Percentiles rank a stretch among this genome's conserved stretches.
These are phyloP conservation scores for Sapayoa aenigma DNA, from an alignment of 2,113 vertebrate genomes.

Conservation along the genomic window DNA sequence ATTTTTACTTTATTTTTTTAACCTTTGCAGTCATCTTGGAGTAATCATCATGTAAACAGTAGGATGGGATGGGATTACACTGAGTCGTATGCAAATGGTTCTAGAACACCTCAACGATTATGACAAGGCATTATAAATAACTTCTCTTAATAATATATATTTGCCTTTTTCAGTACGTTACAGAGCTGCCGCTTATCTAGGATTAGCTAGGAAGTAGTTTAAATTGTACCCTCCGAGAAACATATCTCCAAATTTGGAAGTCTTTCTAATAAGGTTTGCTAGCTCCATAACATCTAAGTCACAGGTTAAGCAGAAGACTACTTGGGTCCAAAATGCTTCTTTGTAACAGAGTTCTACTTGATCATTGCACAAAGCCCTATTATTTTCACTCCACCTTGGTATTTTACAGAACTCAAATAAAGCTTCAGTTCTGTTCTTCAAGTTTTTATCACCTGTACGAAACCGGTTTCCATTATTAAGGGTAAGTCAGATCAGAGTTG, in stretches of 20 bases:
- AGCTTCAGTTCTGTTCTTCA: constrained; percentile 70
- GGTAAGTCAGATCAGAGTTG: constrained; percentile 53
- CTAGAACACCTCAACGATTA: constrained; percentile 79
- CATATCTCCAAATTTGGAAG: constrained; percentile 50
- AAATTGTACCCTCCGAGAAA: constrained; percentile 63
- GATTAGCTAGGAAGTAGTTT: constrained; percentile 76
- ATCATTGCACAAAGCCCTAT: constrained; percentile 78
- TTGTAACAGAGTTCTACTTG: constrained; percentile 64
- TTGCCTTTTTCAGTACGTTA: constrained; percentile 77
- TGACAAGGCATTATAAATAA: constrained; percentile 85
- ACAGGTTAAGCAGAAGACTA: constrained; percentile 66
- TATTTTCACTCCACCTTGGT: constrained; percentile 63
- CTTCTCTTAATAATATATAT: constrained; percentile 79
- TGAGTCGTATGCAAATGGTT: constrained; percentile 76
- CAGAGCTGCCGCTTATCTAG: constrained; percentile 78
- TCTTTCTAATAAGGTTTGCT: constrained; percentile 53
- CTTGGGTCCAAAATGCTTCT: constrained; percentile 59
- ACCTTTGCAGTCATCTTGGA: constrained; percentile 79
- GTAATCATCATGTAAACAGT: constrained; percentile 82
- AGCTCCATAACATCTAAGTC: constrained; percentile 59
- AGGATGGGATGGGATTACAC: constrained; percentile 81
- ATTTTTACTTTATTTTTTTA: constrained; percentile 73
- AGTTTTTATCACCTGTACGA: constrained; percentile 66
- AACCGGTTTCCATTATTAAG: constrained; percentile 41
- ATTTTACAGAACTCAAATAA: constrained; percentile 74